Percentiles rank a stretch among this genome's conserved stretches.
These are phyloP conservation scores for Scalopus aquaticus DNA, from an alignment of 2,113 vertebrate species.

Conservation along the genomic window DNA sequence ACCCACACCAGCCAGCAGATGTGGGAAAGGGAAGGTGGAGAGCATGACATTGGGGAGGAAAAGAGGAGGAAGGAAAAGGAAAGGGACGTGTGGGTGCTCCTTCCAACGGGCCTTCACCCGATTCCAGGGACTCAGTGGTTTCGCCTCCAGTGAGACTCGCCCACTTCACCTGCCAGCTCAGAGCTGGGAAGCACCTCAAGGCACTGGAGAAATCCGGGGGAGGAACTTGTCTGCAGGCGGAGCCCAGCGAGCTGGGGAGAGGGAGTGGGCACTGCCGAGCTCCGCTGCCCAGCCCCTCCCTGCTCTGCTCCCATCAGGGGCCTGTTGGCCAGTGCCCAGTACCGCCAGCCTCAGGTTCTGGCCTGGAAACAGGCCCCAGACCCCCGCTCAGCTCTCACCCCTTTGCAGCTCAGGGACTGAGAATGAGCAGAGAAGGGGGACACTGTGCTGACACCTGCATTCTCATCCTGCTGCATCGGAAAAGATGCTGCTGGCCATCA, in stretches of 20 bases:
- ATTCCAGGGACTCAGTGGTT: background rate
- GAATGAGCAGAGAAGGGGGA: background rate
- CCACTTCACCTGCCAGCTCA: background rate
- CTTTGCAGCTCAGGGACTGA: background rate
- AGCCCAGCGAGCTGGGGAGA: background rate
- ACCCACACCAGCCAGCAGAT: background rate
- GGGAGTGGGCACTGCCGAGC: background rate
- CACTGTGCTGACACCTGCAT: fast-evolving
- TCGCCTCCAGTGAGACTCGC: background rate
- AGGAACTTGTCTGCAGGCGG: background rate
- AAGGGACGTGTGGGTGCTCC: fast-evolving
- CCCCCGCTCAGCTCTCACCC: background rate
- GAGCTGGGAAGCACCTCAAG: background rate
- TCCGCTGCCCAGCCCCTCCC: background rate
- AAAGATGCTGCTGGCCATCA: background rate
- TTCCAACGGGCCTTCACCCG: background rate
- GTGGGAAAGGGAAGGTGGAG: background rate
- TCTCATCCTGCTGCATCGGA: background rate
- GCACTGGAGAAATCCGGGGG: background rate
- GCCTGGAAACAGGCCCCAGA: background rate
- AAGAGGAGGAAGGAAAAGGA: background rate
- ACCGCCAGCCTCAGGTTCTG: background rate
- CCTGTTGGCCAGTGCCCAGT: background rate
- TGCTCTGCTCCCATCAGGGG: background rate
- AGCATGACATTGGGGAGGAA: background rate